These are phyloP conservation scores for Lasioglossum figueresi DNA, from an alignment of 2,888 invertebrate genomes.

Conservation along the genomic window DNA sequence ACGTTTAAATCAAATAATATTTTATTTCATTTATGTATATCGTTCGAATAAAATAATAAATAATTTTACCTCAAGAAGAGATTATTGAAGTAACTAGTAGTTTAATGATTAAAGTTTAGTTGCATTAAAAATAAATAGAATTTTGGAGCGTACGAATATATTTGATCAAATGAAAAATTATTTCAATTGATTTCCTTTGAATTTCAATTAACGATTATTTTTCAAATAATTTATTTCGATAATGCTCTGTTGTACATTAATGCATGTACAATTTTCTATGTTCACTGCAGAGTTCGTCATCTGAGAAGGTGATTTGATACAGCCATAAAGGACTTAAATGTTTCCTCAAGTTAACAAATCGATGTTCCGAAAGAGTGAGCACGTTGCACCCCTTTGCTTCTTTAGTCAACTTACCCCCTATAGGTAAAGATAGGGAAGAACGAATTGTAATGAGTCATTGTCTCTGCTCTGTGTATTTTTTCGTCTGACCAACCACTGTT, in stretches of 20 bases:
- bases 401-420: constrained; percentile 20
- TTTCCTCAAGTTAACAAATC: constrained; percentile 35
- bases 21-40: neutral
- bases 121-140: neutral
- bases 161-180: neutral
- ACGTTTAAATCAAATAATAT: neutral
- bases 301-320: neutral
- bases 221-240: neutral
- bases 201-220: neutral
- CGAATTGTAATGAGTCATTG: constrained; percentile 41
- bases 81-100: neutral
- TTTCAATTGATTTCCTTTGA: neutral
- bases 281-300: neutral
- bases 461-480: constrained; percentile 24
- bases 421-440: constrained; percentile 17
- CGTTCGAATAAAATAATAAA: neutral
- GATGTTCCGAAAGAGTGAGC: constrained; percentile 43
- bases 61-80: neutral
- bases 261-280: neutral
- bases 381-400: constrained; percentile 32
- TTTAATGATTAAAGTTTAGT: too few relatives aligned
- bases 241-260: neutral
- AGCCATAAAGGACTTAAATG: constrained; percentile 32
- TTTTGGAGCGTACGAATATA: neutral
- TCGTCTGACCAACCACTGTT: constrained; percentile 12